Evolutionary conservation across 2,113 vertebrate genomes (phyloP).

Genomic region (human): GRCh38 chr9:102166001-102166500

Average conservation of each 20-base stretch:
- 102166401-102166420: neutral
- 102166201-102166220: neutral
- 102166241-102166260: neutral
- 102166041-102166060: neutral
- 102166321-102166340: neutral
- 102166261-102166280: neutral
- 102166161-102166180: neutral
- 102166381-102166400: neutral
- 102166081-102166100: neutral
- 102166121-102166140: neutral
- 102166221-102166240: neutral
- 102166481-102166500: constrained; percentile 18
- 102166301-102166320: neutral
- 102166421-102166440: neutral
- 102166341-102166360: neutral
- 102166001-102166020: neutral
- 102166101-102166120: neutral
- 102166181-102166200: neutral
- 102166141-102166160: neutral
- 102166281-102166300: neutral
- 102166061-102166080: neutral
- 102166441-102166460: neutral
- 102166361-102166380: neutral
- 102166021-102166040: neutral
- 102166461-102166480: neutral